phyloP scores from a whole-genome alignment of 2,113 vertebrate species.

The Morone saxatilis region DNA sequence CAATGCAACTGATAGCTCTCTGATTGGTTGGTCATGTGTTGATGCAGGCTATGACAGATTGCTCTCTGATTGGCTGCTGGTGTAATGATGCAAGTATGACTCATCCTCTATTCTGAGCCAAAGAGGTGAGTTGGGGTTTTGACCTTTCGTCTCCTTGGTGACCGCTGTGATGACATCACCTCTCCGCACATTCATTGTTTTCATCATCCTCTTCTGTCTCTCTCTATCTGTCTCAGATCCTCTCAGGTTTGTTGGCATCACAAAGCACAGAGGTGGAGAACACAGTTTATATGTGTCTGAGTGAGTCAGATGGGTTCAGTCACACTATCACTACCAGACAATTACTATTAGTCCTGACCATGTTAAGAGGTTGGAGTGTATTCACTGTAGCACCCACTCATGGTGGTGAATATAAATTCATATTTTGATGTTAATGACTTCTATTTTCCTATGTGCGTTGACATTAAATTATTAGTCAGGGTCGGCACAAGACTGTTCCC shows the following conservation, averaged over 20 bases:
- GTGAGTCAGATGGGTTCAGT: background rate
- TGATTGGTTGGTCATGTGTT: conserved; percentile 28
- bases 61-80: conserved; percentile 46
- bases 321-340: background rate
- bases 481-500: background rate
- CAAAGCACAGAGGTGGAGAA: background rate
- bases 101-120: conserved; percentile 75
- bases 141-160: conserved; percentile 75
- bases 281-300: background rate
- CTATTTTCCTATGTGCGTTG: background rate
- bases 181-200: background rate
- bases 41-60: conserved; percentile 16
- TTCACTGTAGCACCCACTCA: conserved; percentile 23
- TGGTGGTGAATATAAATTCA: conserved; percentile 53
- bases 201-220: conserved; percentile 11
- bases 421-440: conserved; percentile 34
- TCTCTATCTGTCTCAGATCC: background rate
- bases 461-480: background rate
- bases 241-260: background rate
- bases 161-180: conserved; percentile 62
- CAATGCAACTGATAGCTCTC: background rate
- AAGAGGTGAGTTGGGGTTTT: conserved; percentile 38
- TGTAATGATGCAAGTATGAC: conserved; percentile 67
- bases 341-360: conserved; percentile 14
- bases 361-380: conserved; percentile 2